A percentile compares a stretch with the other conserved stretches of the same genome.
phyloP scores from a whole-genome alignment of 2,113 vertebrate species.

The Nycticryphes semicollaris region DNA sequence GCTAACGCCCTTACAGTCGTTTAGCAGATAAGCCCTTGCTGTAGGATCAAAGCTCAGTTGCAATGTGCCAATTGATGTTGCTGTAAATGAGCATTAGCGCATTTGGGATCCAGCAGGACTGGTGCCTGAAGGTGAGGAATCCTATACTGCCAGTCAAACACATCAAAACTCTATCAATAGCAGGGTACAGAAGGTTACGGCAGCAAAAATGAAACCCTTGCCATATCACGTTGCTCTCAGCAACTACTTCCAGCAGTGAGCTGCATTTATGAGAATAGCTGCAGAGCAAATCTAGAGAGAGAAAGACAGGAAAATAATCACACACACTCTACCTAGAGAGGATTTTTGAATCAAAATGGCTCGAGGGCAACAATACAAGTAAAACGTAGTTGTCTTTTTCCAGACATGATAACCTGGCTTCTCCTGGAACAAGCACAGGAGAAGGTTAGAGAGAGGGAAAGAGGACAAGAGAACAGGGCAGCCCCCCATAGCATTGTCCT shows the following conservation, averaged over 20 bases:
- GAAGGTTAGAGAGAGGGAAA: not conserved
- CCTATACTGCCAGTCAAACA: conserved; percentile 16
- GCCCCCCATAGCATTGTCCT: accelerated
- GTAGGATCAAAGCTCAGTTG: conserved; percentile 12
- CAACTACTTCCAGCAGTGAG: conserved; percentile 26
- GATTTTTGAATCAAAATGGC: not conserved
- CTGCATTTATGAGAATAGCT: not conserved
- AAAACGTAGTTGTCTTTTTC: not conserved
- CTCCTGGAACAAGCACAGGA: not conserved
- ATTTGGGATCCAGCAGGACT: conserved; percentile 33
- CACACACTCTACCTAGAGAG: not conserved
- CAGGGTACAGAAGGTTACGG: conserved; percentile 8
- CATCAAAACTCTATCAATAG: conserved; percentile 12
- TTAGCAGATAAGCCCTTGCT: conserved; percentile 3
- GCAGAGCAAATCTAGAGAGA: not conserved
- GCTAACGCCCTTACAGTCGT: not conserved
- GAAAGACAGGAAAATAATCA: not conserved
- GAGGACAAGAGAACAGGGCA: not conserved
- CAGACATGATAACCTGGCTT: not conserved
- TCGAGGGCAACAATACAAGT: not conserved
- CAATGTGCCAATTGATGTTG: not conserved
- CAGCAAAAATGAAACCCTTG: conserved; percentile 24
- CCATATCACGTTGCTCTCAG: not conserved
- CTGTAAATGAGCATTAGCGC: conserved; percentile 44
- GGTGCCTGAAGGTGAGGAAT: conserved; percentile 37